A percentile compares a stretch with the other conserved stretches of the same genome.
Evolutionary conservation across 2,113 vertebrate genomes (phyloP).

Genomic region (Phaethornis superciliosus): DNA sequence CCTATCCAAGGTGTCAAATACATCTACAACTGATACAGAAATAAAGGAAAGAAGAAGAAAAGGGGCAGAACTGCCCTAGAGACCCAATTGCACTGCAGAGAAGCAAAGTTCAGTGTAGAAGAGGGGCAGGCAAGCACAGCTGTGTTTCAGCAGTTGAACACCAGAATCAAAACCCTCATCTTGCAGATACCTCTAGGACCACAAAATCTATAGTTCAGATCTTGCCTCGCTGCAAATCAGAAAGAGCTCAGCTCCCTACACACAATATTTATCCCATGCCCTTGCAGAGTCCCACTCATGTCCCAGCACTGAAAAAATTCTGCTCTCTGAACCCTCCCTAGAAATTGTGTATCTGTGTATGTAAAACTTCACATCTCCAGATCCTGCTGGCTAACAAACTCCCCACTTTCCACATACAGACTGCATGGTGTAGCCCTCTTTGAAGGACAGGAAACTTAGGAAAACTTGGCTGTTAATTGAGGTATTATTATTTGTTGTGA

Average conservation of each 20-base stretch:
- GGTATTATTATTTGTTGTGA: conserved; percentile 40
- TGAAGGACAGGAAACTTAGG: conserved; percentile 10
- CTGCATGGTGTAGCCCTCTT: neutral
- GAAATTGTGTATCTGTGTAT: neutral
- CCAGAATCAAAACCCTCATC: neutral
- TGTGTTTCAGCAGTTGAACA: neutral
- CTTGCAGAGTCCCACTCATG: neutral
- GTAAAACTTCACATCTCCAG: neutral
- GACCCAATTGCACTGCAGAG: neutral
- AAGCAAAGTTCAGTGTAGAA: neutral
- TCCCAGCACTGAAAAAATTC: neutral
- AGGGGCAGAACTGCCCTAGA: neutral
- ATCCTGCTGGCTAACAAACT: neutral
- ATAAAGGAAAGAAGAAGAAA: neutral
- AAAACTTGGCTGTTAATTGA: conserved; percentile 39
- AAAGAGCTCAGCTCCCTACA: neutral
- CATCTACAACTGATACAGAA: neutral
- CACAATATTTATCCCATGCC: neutral
- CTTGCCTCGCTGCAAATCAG: neutral
- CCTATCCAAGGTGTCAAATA: neutral
- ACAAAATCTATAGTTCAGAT: neutral
- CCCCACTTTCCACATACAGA: neutral
- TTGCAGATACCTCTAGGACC: neutral
- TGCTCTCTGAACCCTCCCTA: neutral
- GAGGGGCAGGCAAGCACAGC: neutral